Evolutionary conservation across 2,113 vertebrate species (phyloP).

Genomic region (Lanius ludovicianus): DNA sequence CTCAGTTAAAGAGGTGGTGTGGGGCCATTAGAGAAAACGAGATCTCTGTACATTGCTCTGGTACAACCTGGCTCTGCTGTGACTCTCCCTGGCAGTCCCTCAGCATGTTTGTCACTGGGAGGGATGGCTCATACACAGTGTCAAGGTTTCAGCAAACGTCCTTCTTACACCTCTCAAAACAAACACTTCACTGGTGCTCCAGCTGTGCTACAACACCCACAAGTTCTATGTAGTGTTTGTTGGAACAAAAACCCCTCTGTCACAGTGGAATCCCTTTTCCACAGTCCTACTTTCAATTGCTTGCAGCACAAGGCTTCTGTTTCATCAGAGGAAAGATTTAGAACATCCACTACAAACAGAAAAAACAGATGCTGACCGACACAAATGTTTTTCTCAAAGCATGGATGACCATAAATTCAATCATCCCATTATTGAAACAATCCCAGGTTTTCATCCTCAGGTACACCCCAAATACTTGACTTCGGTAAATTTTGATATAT

Average conservation of each 20-base stretch:
- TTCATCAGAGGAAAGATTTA: background rate
- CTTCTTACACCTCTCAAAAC: background rate
- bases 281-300: background rate
- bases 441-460: background rate
- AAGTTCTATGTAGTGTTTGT: rapidly evolving
- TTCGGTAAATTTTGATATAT: background rate
- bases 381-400: background rate
- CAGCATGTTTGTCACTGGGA: background rate
- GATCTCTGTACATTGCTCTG: background rate
- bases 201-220: background rate
- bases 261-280: background rate
- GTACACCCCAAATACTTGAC: background rate
- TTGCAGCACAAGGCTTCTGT: background rate
- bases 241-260: background rate
- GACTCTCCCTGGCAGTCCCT: background rate
- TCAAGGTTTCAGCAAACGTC: background rate
- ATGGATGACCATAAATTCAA: background rate
- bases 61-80: background rate
- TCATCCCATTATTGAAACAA: background rate
- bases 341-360: background rate
- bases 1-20: background rate
- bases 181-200: background rate
- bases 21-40: background rate
- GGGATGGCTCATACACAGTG: background rate
- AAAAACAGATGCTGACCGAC: background rate